Percentiles rank a stretch among this genome's conserved stretches.
Conservation (phyloP, 2,113 vertebrate genomes). For the Ictalurus punctatus region DNA sequence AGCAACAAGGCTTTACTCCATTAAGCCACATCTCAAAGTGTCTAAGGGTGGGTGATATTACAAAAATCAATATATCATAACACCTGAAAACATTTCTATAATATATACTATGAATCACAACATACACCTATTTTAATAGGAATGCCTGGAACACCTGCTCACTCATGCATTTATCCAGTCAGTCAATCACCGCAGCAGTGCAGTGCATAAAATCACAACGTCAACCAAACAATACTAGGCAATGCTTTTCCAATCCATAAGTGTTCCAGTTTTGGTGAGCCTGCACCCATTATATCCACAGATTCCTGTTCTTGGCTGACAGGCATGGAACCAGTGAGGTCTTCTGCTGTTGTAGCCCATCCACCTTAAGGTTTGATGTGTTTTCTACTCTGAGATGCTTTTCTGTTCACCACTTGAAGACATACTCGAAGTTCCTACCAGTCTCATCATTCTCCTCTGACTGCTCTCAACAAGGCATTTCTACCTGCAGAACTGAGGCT, state of each 20-base stretch:
- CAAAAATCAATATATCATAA: background rate
- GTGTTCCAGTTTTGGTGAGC: background rate
- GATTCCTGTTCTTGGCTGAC: background rate
- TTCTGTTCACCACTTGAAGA: background rate
- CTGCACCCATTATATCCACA: background rate
- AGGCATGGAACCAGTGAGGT: background rate
- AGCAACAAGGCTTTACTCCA: background rate
- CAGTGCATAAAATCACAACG: background rate
- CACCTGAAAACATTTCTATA: background rate
- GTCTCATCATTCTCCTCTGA: background rate
- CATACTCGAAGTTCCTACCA: background rate
- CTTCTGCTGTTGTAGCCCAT: background rate
- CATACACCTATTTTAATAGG: background rate
- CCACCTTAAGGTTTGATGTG: background rate
- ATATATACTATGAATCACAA: background rate
- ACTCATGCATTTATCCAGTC: background rate
- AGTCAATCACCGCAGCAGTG: background rate
- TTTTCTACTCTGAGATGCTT: background rate
- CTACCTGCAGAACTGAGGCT: background rate
- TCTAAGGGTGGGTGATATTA: background rate
- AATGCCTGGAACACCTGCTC: background rate
- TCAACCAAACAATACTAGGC: background rate
- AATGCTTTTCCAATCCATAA: background rate
- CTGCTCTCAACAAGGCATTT: background rate
- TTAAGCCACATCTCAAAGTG: too few relatives aligned